Percentiles rank a stretch among this genome's conserved stretches.
Evolutionary conservation across 2,113 vertebrate genomes (phyloP).

Genomic region (Bufo bufo): DNA sequence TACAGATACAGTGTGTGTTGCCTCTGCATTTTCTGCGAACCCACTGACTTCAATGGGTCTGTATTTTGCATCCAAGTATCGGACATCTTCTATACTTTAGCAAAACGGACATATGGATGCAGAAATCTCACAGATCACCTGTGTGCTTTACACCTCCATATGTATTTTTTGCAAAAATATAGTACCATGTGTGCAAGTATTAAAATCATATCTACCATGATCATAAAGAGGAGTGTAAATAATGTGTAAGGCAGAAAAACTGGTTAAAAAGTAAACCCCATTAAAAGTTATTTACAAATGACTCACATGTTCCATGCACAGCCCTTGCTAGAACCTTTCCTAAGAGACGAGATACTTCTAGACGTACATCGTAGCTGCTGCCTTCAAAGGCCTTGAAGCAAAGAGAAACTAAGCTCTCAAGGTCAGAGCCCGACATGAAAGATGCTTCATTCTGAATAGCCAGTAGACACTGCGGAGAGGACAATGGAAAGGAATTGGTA

Average conservation of each 20-base stretch:
- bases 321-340: conserved; percentile 87
- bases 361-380: conserved; percentile 85
- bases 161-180: too few species aligned
- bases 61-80: too few species aligned
- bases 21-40: too few species aligned
- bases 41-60: too few species aligned
- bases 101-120: too few species aligned
- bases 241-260: not conserved
- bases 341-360: conserved; percentile 84
- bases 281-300: not conserved
- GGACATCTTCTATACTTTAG: too few species aligned
- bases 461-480: conserved; percentile 82
- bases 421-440: conserved; percentile 89
- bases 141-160: too few species aligned
- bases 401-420: conserved; percentile 87
- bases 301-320: conserved; percentile 76
- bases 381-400: conserved; percentile 95
- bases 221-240: too few species aligned
- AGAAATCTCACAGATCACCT: too few species aligned
- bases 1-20: too few species aligned
- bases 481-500: not conserved
- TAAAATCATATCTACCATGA: too few species aligned
- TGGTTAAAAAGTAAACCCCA: not conserved
- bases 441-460: conserved; percentile 90
- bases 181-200: too few species aligned